A percentile compares a stretch with the other conserved stretches of the same genome.
phyloP scores from a whole-genome alignment of 2,797 vertebrate genomes.

The Masticophis lateralis region DNA sequence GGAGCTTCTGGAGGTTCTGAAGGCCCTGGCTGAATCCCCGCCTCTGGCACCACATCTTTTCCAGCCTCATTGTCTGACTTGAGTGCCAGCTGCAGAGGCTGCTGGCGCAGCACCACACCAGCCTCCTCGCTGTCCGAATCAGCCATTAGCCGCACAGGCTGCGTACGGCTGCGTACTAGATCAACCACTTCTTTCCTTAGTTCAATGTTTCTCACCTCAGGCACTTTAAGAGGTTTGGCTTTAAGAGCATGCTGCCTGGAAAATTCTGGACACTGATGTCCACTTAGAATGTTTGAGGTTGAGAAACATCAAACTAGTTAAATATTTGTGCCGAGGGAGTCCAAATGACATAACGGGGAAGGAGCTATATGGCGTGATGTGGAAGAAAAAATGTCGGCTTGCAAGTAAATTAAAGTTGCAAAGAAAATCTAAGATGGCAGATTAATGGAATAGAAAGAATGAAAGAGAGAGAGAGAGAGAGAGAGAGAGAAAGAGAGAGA shows the following conservation, averaged over 20 bases:
- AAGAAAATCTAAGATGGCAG: not conserved
- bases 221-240: not conserved
- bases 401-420: not conserved
- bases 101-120: too few relatives aligned
- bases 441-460: not conserved
- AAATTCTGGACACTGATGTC: not conserved
- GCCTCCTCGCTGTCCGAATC: too few relatives aligned
- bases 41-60: too few relatives aligned
- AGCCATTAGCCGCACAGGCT: too few relatives aligned
- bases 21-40: too few relatives aligned
- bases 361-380: not conserved
- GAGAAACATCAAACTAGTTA: not conserved
- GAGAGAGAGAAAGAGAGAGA: too few relatives aligned
- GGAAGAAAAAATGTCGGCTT: not conserved
- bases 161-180: too few relatives aligned
- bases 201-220: not conserved
- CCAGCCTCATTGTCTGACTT: too few relatives aligned
- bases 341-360: not conserved
- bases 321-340: not conserved
- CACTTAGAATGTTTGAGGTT: not conserved
- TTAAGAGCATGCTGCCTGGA: not conserved
- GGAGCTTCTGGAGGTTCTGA: too few relatives aligned
- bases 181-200: not conserved
- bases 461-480: not conserved
- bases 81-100: too few relatives aligned